Evolutionary conservation across 2,888 invertebrate genomes (phyloP).

Genomic region (Nemotelus nigrinus): DNA sequence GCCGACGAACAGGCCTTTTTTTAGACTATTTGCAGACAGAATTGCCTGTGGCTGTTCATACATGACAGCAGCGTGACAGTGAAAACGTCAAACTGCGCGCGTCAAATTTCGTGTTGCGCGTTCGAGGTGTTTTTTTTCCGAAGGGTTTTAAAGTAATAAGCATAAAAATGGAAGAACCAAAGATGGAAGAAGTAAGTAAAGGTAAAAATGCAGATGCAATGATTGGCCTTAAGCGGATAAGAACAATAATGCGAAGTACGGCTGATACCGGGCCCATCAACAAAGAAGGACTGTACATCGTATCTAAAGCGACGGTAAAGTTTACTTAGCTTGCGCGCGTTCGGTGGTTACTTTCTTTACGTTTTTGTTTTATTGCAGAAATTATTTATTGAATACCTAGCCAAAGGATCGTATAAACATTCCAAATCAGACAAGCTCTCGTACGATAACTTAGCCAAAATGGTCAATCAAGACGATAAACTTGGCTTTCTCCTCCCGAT

Average conservation of each 20-base stretch:
- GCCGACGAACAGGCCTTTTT: neutral
- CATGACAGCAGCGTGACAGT: constrained; percentile 5
- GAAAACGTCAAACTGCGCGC: constrained; percentile 1
- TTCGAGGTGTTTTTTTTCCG: neutral
- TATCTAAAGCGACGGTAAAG: constrained; percentile 50
- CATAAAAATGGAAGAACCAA: constrained; percentile 27
- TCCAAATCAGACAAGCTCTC: constrained; percentile 54
- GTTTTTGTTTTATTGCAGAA: constrained; percentile 53
- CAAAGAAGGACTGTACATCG: constrained; percentile 58
- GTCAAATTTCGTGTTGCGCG: neutral
- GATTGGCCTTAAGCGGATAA: constrained; percentile 56
- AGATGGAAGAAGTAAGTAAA: constrained; percentile 15
- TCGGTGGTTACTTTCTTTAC: neutral
- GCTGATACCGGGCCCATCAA: constrained; percentile 60
- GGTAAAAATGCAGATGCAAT: constrained; percentile 1
- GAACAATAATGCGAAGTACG: constrained; percentile 64
- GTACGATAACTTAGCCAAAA: constrained; percentile 60
- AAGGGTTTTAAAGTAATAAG: neutral
- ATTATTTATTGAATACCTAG: constrained; percentile 60
- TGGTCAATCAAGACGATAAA: constrained; percentile 57
- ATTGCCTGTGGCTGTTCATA: too few relatives aligned
- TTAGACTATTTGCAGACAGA: neutral
- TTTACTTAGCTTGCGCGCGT: neutral
- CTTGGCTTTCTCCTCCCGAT: constrained; percentile 62
- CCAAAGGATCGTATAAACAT: constrained; percentile 57